Evolutionary conservation across 2,888 invertebrate species (phyloP).

Genomic region (Eilema sororculum): DNA sequence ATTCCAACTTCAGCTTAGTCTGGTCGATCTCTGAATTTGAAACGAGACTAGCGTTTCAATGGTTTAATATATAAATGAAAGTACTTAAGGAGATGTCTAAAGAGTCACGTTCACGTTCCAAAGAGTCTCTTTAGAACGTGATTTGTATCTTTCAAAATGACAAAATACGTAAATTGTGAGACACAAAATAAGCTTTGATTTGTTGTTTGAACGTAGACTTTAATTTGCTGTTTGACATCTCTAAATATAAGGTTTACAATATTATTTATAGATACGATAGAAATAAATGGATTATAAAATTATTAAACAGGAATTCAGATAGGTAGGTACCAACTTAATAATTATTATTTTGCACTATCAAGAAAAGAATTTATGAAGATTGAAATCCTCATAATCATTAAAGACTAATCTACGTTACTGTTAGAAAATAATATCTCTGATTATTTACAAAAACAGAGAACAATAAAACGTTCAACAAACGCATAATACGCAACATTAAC

Average conservation of each 20-base stretch:
- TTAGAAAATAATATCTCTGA: background rate
- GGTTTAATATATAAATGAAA: background rate
- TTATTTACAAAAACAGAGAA: background rate
- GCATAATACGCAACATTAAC: background rate
- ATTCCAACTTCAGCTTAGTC: slow-evolving; percentile 35
- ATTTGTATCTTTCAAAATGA: background rate
- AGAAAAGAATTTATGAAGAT: too few relatives aligned
- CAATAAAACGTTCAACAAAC: background rate
- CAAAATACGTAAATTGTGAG: background rate
- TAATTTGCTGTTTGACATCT: too few relatives aligned
- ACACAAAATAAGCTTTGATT: too few relatives aligned
- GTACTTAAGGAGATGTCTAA: background rate
- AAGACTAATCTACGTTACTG: background rate
- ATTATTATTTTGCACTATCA: too few relatives aligned
- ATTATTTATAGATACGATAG: too few relatives aligned
- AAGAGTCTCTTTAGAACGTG: background rate
- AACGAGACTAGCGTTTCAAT: slow-evolving; percentile 14
- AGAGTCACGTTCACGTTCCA: too few relatives aligned
- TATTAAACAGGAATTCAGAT: too few relatives aligned
- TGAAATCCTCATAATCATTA: background rate
- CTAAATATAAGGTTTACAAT: too few relatives aligned
- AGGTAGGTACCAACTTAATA: too few relatives aligned
- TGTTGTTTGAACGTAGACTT: too few relatives aligned
- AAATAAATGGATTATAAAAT: too few relatives aligned
- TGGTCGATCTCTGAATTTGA: slow-evolving; percentile 24